Evolutionary conservation across 1,140 invertebrate genomes (phyloP).

Genomic region (Cyphomyrmex costatus): DNA sequence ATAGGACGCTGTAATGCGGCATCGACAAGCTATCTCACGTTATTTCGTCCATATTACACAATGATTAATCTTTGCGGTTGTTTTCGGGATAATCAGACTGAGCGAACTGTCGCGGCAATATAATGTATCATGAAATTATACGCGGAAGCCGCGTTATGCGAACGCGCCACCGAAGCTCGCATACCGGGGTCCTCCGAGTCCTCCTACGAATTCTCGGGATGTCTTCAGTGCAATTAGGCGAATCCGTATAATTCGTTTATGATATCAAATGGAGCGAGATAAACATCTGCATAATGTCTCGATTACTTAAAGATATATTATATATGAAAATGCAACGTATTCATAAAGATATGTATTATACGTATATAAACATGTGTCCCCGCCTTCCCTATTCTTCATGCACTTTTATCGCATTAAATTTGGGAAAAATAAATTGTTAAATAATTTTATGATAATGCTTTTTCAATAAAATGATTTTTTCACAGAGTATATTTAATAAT

Average conservation of each 20-base stretch:
- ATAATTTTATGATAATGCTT: too few relatives aligned
- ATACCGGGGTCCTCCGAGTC: constrained; percentile 15
- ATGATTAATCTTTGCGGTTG: constrained; percentile 44
- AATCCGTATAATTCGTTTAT: constrained; percentile 4
- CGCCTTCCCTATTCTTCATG: too few relatives aligned
- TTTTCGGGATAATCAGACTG: constrained; percentile 51
- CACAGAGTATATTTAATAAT: too few relatives aligned
- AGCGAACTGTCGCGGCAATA: not conserved
- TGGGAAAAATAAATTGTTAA: too few relatives aligned
- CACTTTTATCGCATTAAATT: too few relatives aligned
- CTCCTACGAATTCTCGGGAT: constrained; percentile 48
- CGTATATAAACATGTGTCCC: not conserved
- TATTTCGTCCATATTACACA: not conserved
- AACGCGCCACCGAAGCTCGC: not conserved
- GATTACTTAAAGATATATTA: not conserved
- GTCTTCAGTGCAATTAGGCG: constrained; percentile 52
- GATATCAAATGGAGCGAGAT: not conserved
- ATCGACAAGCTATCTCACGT: constrained; percentile 8
- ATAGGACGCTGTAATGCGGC: not conserved
- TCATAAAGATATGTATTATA: not conserved
- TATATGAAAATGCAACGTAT: not conserved
- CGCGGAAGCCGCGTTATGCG: constrained; percentile 34
- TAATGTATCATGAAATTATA: constrained; percentile 47
- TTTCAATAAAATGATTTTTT: too few relatives aligned
- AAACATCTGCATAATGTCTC: not conserved